Evolutionary conservation across 2,888 invertebrate species (phyloP), one percentile per base, ranked within the genome.

Genomic region (Mythimna vitellina): DNA sequence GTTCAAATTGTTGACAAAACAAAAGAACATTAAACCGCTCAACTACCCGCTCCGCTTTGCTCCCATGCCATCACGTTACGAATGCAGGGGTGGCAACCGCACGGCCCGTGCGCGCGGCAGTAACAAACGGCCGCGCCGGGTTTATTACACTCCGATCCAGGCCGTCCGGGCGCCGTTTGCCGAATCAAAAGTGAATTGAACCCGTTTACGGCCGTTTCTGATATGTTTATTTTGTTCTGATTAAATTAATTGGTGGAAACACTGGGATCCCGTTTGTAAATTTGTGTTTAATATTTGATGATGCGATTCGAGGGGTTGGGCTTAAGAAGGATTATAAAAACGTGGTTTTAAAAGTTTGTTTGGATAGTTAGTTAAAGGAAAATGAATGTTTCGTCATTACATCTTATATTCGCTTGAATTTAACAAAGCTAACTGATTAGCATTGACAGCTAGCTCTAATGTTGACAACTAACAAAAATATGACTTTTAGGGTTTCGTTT

Each of bases 11-110:
- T 49, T 20, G 17, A 20, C 7, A 14, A 62, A 54, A 25, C 12
- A 17, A 42, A 49, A 35, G 17, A 56, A n/a, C 12, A 0, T 14
- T 3, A 63, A 12, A 7, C 6, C 58, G 57, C 65, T 65, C 32
- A 17, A 82, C 82, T 84, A 61, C 35, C 65, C 90, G 88, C 90
- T 84, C 76, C 70, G 84, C 87, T 84, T 9, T 0, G 10, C 22
- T 86, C 70, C 42, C 85, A 74, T 65, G 51, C 32, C 71, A 20
- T 58, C 22, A 58, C 86, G 82, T 84, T 87, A 88, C 81, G 76
- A 88, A 86, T 89, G 91, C 93, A 93, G 92, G 90, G 92, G 89
- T 93, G 92, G 93, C 92, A 94, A 93, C 91, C 78, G 76, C 82
- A 79, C 82, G 82, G 76, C 82, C 76, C 86, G 83, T 83, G 85